phyloP scores from a whole-genome alignment of 1,140 invertebrate species.

The Apis mellifera region Amel_HAv3.1 CM009940.2:7613501-7614000 shows the following conservation, averaged over 20 bases:
- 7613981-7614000: neutral
- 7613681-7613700: constrained; percentile 48
- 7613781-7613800: constrained; percentile 19
- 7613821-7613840: constrained; percentile 38
- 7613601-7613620: neutral
- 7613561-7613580: neutral
- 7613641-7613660: constrained; percentile 21
- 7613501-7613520: neutral
- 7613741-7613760: neutral
- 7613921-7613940: constrained; percentile 1
- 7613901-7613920: neutral
- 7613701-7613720: constrained; percentile 47
- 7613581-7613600: neutral
- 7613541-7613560: neutral
- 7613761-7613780: constrained; percentile 33
- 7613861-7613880: neutral
- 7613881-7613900: neutral
- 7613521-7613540: neutral
- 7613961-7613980: neutral
- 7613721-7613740: neutral
- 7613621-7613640: neutral
- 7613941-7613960: neutral
- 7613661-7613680: constrained; percentile 30
- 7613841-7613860: neutral
- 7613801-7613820: constrained; percentile 40